phyloP scores from a whole-genome alignment of 2,888 invertebrate genomes.

The Dynastes tityus region DNA sequence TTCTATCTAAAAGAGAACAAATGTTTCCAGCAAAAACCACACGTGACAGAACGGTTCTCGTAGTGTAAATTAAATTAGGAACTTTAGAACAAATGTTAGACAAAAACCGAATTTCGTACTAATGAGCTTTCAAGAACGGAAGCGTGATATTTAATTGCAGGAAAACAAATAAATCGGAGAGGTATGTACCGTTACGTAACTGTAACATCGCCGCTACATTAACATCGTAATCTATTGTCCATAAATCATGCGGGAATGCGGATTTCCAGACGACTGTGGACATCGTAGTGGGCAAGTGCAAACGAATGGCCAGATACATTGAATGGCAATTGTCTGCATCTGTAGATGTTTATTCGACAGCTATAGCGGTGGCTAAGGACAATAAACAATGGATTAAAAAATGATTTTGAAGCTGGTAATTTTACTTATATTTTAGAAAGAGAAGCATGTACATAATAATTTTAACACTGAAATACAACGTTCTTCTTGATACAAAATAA shows the following conservation, averaged over 20 bases:
- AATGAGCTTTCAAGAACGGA: slow-evolving; percentile 39
- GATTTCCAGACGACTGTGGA: slow-evolving; percentile 20
- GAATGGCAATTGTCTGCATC: background rate
- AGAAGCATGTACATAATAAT: too few relatives aligned
- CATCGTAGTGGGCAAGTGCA: background rate
- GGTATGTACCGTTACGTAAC: slow-evolving; percentile 40
- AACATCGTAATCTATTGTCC: slow-evolving; percentile 39
- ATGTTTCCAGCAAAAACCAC: too few relatives aligned
- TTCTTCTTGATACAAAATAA: too few relatives aligned
- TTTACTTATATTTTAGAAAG: too few relatives aligned
- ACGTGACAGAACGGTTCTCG: background rate
- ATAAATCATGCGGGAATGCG: slow-evolving; percentile 37
- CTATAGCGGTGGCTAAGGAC: background rate
- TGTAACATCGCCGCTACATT: slow-evolving; percentile 37
- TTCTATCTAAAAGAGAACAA: too few relatives aligned
- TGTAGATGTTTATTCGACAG: background rate
- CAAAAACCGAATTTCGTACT: slow-evolving; percentile 31
- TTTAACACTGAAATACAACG: too few relatives aligned
- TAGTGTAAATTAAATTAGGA: background rate
- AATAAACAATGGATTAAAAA: too few relatives aligned
- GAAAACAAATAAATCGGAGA: slow-evolving; percentile 41
- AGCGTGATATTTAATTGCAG: slow-evolving; percentile 36
- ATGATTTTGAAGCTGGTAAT: too few relatives aligned
- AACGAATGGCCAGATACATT: background rate
- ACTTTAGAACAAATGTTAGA: background rate